Conservation (phyloP, 2,797 vertebrate genomes). For the Diceros bicornis region DNA sequence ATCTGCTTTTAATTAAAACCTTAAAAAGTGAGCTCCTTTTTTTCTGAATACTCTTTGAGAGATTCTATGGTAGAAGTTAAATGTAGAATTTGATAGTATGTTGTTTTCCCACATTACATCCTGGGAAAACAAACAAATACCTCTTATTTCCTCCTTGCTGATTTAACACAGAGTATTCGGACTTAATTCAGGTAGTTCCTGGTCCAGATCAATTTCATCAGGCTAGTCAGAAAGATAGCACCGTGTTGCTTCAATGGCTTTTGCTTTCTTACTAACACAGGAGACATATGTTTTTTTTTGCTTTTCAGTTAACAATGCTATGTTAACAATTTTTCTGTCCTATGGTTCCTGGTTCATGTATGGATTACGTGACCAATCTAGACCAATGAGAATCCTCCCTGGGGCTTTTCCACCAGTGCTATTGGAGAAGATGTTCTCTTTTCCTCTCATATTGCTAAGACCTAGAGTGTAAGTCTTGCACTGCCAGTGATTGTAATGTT, state of each 20-base stretch:
- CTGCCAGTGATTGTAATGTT: not conserved
- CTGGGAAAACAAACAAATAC: not conserved
- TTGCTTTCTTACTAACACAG: not conserved
- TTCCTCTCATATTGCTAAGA: not conserved
- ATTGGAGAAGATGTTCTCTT: not conserved
- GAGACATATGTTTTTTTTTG: not conserved
- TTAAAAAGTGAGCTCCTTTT: not conserved
- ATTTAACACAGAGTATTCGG: not conserved
- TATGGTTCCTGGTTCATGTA: not conserved
- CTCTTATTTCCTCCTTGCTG: not conserved
- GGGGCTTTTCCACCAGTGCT: not conserved
- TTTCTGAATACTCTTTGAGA: not conserved
- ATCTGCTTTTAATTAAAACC: not conserved
- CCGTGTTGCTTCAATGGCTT: not conserved
- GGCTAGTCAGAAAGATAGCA: not conserved
- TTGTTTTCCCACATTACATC: not conserved
- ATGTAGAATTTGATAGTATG: not conserved
- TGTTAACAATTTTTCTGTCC: not conserved
- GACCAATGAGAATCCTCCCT: not conserved
- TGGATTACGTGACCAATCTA: not conserved
- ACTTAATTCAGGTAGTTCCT: not conserved
- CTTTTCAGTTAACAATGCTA: not conserved
- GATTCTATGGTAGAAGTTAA: slow-evolving; percentile 31
- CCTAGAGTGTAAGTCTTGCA: not conserved
- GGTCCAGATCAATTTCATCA: not conserved